Conservation (phyloP, 2,888 invertebrate genomes). For the Tetragnatha montana region DNA sequence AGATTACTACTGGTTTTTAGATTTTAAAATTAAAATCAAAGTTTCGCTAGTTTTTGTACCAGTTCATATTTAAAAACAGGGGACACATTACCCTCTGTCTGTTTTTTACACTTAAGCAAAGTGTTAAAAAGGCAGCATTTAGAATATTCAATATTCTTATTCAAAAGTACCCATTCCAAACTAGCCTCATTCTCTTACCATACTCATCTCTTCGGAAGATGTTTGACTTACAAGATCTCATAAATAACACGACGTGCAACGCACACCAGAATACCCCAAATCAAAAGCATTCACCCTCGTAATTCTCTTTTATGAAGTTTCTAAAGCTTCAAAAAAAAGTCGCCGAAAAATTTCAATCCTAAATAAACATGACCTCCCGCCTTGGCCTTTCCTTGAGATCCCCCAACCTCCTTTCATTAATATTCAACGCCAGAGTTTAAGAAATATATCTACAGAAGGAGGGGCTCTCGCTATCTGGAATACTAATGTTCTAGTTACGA, state of each 20-base stretch:
- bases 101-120: too few species aligned
- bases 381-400: conserved; percentile 23
- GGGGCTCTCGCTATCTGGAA: conserved; percentile 11
- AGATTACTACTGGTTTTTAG: too few species aligned
- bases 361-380: conserved; percentile 11
- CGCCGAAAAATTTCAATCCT: neutral
- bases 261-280: neutral
- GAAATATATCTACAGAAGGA: conserved; percentile 3
- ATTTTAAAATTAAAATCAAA: too few species aligned
- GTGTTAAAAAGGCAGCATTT: too few species aligned
- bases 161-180: neutral
- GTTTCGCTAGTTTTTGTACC: too few species aligned
- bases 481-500: conserved; percentile 16
- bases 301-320: neutral
- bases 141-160: neutral
- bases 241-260: neutral
- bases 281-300: neutral
- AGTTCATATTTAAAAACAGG: too few species aligned
- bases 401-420: conserved; percentile 12
- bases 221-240: neutral
- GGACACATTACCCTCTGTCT: too few species aligned
- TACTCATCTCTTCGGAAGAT: neutral
- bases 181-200: neutral
- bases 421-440: neutral
- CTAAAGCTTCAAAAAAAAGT: neutral